phyloP scores from a whole-genome alignment of 2,113 vertebrate species.

The Bombycilla garrulus region DNA sequence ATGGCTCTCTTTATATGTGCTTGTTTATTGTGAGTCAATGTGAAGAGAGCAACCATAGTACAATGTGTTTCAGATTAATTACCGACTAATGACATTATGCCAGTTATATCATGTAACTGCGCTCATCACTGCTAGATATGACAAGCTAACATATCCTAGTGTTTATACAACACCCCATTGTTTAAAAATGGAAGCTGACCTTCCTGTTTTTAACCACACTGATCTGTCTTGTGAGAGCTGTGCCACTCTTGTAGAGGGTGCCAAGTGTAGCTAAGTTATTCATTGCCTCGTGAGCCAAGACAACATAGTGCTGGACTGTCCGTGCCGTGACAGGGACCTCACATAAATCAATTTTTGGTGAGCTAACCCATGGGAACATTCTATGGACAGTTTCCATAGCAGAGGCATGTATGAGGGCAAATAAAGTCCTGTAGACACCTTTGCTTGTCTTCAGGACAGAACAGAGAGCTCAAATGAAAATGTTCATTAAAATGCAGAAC shows the following conservation, averaged over 20 bases:
- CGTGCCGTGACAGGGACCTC: not conserved
- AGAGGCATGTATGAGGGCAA: not conserved
- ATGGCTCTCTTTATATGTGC: not conserved
- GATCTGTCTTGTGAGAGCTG: not conserved
- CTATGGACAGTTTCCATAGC: not conserved
- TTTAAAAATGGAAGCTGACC: not conserved
- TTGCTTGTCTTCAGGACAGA: not conserved
- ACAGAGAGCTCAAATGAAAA: not conserved
- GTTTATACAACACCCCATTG: not conserved
- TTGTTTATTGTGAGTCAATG: not conserved
- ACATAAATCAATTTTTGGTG: not conserved
- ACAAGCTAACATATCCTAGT: not conserved
- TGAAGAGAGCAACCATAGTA: not conserved
- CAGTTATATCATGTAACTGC: not conserved
- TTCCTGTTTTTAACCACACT: slow-evolving; percentile 1
- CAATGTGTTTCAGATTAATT: not conserved
- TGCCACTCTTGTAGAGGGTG: not conserved
- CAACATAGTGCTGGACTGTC: not conserved
- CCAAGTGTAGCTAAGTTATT: not conserved
- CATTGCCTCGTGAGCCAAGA: not conserved
- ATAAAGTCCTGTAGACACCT: not conserved
- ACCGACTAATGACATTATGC: not conserved
- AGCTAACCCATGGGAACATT: not conserved
- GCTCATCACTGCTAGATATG: not conserved
- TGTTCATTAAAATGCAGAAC: not conserved